Evolutionary conservation across 1,140 invertebrate species (phyloP), one percentile per base, ranked within the genome.

Genomic region (Mesaphorura yosii): DNA sequence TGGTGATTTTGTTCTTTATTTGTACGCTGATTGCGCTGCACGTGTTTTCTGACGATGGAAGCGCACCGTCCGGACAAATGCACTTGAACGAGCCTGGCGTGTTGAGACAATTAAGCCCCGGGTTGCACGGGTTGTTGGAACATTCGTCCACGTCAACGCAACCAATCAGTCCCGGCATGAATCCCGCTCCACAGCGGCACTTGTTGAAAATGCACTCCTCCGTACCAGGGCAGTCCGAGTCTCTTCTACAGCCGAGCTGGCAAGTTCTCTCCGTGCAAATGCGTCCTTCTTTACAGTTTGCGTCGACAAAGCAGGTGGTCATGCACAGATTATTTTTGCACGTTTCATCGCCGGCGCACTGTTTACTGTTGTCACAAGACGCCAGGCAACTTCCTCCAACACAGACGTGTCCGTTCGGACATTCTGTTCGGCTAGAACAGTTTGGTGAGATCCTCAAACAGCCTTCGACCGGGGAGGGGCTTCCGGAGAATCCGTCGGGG

Each of bases 271-370:
- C 79, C n/a, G 79, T 77, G 63, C 89, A 92, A 39, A 91, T 78
- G 74, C 92, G 87, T 48, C 88, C 88, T 7, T 82, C 81, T 53
- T 89, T 71, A 60, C 89, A 93, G 64, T 91, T 92, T 62, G 82
- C 84, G 64, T 88, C 88, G 3, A 82, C 79, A 64, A 88, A 88
- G 66, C 89, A 93, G 27, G 90, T 76, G 72, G 88, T 89, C 15
- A 81, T 73, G 60, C 87, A 92, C 26, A 82, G 75, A 55, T 78
- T 82, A 51, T 83, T 79, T 47, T 76, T 75, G 62, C 88, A 92
- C 42, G 81, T 77, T 70, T 92, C 88, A 12, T 87, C 88, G 19
- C 82, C 74, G 1, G 85, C 87, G 66, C 87, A 90, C 40, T 78
- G 71, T 3, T 68, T 72, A 39, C 78, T 78, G 42, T 80, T 78